phyloP scores from a whole-genome alignment of 1,140 invertebrate genomes.

The Lysiphlebus fabarum region DNA sequence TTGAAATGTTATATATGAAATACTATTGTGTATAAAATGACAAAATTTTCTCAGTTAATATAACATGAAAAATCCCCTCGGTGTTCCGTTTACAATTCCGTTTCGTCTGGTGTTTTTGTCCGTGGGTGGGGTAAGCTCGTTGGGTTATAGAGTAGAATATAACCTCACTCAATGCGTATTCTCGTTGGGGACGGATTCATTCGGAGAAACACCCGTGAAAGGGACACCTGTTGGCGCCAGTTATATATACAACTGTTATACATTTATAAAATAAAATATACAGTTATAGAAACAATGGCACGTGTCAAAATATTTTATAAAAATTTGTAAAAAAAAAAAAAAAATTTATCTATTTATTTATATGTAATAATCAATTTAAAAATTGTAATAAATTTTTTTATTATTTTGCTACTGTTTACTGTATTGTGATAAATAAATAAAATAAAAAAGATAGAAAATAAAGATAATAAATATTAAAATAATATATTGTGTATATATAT shows the following conservation, averaged over 20 bases:
- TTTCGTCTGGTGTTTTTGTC: conserved; percentile 55
- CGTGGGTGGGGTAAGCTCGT: conserved; percentile 51
- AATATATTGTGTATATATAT: not conserved
- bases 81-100: conserved; percentile 55
- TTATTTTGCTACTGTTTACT: not conserved
- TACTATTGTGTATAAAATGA: conserved; percentile 16
- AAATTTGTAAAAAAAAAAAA: not conserved
- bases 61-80: conserved; percentile 38
- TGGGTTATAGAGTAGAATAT: conserved; percentile 24
- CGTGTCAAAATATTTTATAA: conserved; percentile 4
- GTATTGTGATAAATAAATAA: not conserved
- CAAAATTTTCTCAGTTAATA: conserved; percentile 35
- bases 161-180: conserved; percentile 17
- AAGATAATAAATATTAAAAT: not conserved
- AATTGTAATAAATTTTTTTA: not conserved
- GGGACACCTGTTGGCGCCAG: conserved; percentile 55
- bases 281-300: conserved; percentile 23
- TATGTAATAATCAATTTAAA: not conserved
- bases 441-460: conserved; percentile 12
- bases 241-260: conserved; percentile 15
- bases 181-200: conserved; percentile 51
- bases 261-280: conserved; percentile 10
- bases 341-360: not conserved
- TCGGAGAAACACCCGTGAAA: conserved; percentile 57
- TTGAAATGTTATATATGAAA: no score